These are phyloP conservation scores for Linnaemya vulpina DNA, from an alignment of 2,888 invertebrate genomes.

Conservation along the genomic window DNA sequence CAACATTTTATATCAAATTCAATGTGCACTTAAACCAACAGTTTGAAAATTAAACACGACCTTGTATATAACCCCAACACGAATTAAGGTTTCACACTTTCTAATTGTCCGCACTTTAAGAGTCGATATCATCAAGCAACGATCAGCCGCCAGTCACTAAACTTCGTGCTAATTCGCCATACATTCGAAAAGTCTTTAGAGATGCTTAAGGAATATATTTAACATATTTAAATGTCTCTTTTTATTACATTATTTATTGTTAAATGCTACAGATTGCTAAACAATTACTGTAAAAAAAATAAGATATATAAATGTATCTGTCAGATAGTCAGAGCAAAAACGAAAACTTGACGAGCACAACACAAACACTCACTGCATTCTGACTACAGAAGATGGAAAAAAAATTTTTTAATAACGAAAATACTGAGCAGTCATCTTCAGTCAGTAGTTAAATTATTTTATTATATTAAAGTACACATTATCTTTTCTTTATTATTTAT, in stretches of 20 bases:
- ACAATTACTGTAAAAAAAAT: neutral
- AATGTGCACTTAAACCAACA: neutral
- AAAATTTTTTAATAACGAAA: neutral
- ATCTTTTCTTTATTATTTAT: slow-evolving; percentile 36
- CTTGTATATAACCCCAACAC: neutral
- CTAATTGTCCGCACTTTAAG: slow-evolving; percentile 37
- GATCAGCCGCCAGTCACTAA: slow-evolving; percentile 57
- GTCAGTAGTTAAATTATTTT: slow-evolving; percentile 62
- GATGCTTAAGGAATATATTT: slow-evolving; percentile 2
- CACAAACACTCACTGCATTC: neutral
- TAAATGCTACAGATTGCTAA: slow-evolving; percentile 23
- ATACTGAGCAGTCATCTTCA: slow-evolving; percentile 5
- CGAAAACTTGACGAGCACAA: slow-evolving; percentile 13
- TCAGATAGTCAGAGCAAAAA: slow-evolving; percentile 28
- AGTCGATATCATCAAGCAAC: slow-evolving; percentile 48
- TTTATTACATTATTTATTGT: slow-evolving; percentile 42
- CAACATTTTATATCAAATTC: neutral
- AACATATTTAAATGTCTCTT: slow-evolving; percentile 27
- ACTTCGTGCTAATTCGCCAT: slow-evolving; percentile 26
- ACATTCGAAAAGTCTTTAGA: slow-evolving; percentile 21
- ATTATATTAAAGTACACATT: slow-evolving; percentile 48
- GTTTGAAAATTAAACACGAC: neutral
- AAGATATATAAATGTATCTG: slow-evolving; percentile 14
- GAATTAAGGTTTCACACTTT: slow-evolving; percentile 10
- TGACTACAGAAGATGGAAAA: neutral